Base-by-base conservation (phyloP, 2,113 vertebrate species). In the Ploceus nigricollis region DNA sequence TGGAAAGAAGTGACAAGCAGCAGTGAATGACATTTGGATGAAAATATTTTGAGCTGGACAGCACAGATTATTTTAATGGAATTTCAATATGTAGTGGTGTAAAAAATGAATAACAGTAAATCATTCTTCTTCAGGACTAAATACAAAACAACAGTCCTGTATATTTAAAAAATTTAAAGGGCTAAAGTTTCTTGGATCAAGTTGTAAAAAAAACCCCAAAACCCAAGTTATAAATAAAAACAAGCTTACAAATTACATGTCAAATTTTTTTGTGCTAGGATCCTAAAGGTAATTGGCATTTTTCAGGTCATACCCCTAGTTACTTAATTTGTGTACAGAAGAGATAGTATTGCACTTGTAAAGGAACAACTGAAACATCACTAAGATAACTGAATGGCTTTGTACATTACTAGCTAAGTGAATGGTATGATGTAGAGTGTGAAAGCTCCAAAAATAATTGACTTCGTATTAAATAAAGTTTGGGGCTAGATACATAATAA, bases 341-440 rank as follows among this genome's bases (percentile, higher is more conserved):
- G 45, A 86, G 90, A 93, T 98, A 96, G 54, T 69, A 82, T 98
- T 97, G 30, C 96, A 95, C 84, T 96, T 95, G 37, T 96, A 84
- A 92, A 95, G 98, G 54, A 98, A 98, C 98, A 97, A 98, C 98
- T 98, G 91, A 98, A 93, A 76, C 56, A 23, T 91, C 56, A 56
- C 75, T 96, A 89, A 81, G 93, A 89, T 76, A 94, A 92, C 78
- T 84, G 16, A 69, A 94, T 93, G 80, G 91, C 95, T 97, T 96
- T 95, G 77, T 77, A 51, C 31, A 8, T 73, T 65, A 68, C 65
- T 80, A 64, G 45, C n/a, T 61, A 56, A 20, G 39, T 70, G 47
- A 82, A 30, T 81, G 40, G 17, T 69, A 9, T 15, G 39, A 70
- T 87, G 33, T 53, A 42, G 30, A 82, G 22, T 66, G 45, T 13